Evolutionary conservation across 1,140 invertebrate genomes (phyloP).

Genomic region (Meteorus sp.): DNA sequence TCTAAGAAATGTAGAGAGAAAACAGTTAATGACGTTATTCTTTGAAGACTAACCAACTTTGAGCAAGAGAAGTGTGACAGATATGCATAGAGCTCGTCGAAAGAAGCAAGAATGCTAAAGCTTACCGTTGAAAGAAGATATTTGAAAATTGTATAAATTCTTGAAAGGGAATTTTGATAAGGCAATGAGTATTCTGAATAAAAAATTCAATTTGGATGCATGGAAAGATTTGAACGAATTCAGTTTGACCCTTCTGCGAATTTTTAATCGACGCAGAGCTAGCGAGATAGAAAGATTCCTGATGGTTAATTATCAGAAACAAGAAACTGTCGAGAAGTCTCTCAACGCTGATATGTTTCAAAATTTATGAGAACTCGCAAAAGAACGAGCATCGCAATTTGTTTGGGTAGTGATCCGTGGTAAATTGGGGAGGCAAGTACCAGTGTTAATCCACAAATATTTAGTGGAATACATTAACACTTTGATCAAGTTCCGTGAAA

Average conservation of each 20-base stretch:
- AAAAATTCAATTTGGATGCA: neutral
- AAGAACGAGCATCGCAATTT: slow-evolving; percentile 22
- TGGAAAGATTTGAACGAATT: slow-evolving; percentile 10
- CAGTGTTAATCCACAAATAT: slow-evolving; percentile 15
- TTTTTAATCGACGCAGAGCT: slow-evolving; percentile 27
- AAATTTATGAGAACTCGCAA: slow-evolving; percentile 11
- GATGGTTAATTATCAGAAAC: slow-evolving; percentile 22
- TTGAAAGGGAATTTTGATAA: neutral
- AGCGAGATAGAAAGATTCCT: slow-evolving; percentile 24
- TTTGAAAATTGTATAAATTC: neutral
- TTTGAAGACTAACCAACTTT: no score
- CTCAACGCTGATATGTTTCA: slow-evolving; percentile 16
- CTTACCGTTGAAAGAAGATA: neutral
- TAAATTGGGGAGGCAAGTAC: slow-evolving; percentile 16
- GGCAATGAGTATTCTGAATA: neutral
- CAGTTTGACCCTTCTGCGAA: slow-evolving; percentile 12
- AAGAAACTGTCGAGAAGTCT: slow-evolving; percentile 7
- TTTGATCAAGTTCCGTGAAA: neutral
- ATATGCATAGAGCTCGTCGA: no score
- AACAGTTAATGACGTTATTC: no score
- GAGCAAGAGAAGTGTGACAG: no score
- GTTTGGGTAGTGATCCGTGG: slow-evolving; percentile 23
- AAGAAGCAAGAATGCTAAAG: neutral
- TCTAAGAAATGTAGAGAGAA: no score
- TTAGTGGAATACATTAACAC: slow-evolving; percentile 6